These are phyloP conservation scores for Channa striata DNA, from an alignment of 2,797 vertebrate genomes.

Conservation along the genomic window DNA sequence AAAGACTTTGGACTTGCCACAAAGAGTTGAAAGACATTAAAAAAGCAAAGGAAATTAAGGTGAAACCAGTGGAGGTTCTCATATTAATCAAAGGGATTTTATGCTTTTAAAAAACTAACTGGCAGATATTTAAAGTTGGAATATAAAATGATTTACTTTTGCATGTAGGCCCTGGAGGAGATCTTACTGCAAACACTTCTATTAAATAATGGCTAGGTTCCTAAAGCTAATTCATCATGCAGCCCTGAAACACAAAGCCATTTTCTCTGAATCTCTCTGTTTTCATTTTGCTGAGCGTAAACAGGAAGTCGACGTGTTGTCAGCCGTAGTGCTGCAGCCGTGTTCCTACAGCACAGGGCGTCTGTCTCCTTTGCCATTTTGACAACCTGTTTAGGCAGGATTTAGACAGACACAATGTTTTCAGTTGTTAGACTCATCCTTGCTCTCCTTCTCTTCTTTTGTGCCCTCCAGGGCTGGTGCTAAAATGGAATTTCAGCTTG, in stretches of 20 bases:
- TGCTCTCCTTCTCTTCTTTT: conserved; percentile 4
- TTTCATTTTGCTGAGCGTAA: conserved; percentile 4
- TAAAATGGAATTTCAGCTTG: conserved; percentile 32
- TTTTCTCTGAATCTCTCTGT: conserved; percentile 6
- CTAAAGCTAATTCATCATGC: conserved; percentile 25
- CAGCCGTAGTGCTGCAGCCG: background rate
- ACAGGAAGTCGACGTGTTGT: conserved; percentile 2
- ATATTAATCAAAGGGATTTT: conserved; percentile 15
- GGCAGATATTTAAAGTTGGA: conserved; percentile 13
- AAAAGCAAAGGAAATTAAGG: background rate
- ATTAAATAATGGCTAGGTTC: conserved; percentile 26
- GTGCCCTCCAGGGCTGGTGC: background rate
- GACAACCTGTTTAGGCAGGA: conserved; percentile 11
- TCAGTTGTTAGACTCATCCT: background rate
- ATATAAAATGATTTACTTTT: conserved; percentile 21
- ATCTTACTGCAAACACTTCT: background rate
- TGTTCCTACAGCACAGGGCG: background rate
- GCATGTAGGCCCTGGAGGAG: background rate
- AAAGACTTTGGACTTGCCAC: no score
- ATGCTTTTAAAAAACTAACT: background rate
- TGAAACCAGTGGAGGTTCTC: background rate
- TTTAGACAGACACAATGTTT: conserved; percentile 3
- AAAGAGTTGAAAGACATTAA: background rate
- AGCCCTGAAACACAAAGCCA: conserved; percentile 20
- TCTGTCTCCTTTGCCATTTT: conserved; percentile 12